Percentiles rank a stretch among this genome's conserved stretches.
Conservation (phyloP, 2,113 vertebrate species). For the Pleuronectes platessa region DNA sequence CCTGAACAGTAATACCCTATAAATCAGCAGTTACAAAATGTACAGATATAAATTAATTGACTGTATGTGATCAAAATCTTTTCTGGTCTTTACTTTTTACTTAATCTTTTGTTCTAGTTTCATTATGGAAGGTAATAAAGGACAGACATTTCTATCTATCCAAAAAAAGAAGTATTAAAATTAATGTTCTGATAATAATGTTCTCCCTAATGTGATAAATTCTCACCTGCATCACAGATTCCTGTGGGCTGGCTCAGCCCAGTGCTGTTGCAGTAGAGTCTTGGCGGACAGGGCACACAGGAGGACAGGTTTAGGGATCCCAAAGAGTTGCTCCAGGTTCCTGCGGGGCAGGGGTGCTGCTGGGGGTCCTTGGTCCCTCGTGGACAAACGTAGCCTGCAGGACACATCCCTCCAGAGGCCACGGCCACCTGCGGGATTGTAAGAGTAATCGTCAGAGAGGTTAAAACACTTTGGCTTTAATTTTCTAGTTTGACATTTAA, state of each 20-base stretch:
- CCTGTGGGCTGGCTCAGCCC: conserved; percentile 83
- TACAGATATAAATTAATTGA: not conserved
- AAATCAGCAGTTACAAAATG: conserved; percentile 6
- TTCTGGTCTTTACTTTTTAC: not conserved
- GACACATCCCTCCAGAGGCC: conserved; percentile 86
- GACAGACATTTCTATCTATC: not conserved
- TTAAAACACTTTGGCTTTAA: conserved; percentile 23
- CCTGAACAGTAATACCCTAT: conserved; percentile 88
- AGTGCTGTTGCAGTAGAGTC: conserved; percentile 84
- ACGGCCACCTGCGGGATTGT: conserved; percentile 76
- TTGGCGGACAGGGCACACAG: conserved; percentile 87
- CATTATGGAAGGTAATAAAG: not conserved
- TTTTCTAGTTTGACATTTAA: conserved; percentile 17
- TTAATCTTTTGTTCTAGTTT: not conserved
- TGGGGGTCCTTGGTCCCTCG: conserved; percentile 80
- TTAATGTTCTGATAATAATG: not conserved
- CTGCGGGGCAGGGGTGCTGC: conserved; percentile 86
- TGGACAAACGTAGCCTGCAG: conserved; percentile 85
- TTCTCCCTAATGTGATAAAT: not conserved
- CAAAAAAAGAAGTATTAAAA: not conserved
- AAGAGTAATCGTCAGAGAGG: not conserved
- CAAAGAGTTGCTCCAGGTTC: conserved; percentile 86
- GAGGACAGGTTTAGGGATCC: conserved; percentile 82
- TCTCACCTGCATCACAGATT: conserved; percentile 61
- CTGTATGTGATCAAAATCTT: not conserved